Evolutionary conservation across 2,797 vertebrate genomes (phyloP), one percentile per base, ranked within the genome.

Genomic region (Enteromius afrohamiltoni): DNA sequence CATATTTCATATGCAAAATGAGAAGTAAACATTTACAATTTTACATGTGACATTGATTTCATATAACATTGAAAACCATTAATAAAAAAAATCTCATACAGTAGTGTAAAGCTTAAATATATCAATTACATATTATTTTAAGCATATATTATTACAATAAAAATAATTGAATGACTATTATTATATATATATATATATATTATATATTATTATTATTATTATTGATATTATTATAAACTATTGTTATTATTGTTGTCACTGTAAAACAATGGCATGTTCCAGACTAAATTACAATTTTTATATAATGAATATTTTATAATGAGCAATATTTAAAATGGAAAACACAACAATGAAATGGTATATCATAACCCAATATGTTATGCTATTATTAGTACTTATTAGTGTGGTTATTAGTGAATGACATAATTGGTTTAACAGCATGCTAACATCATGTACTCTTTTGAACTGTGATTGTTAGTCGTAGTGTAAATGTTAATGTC

Each of bases 381-480:
- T 29, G 23, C 58, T 26, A 14, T 60, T 5, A 26, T 60, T 26
- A 60, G 55, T 60, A 60, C 55, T 14, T 60, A 14, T 60, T 60
- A 60, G 9, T 23, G n/a, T 58, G 23, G n/a, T 23, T 60, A 5
- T 11, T 5, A 58, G 11, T 60, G 11, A 26, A 14, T 60, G 23
- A 26, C 13, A 2, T 69, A 21, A 69, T 69, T 45, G 40, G 40
- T 3, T 16, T 69, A 69, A 11, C 67, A 69, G 67, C 13, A 16
- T 14, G 65, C 65, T 68, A 21, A 42, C 17, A 64, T 64, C 11
- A 26, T 65, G 31, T 65, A 37, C 17, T 26, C n/a, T 13, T 26
- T 60, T 60, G 7, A 14, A 69, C 68, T 70, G n/a, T 70, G n/a
- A 17, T 70, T 26, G 23, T 70, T 70, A 26, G n/a, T 70, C n/a